Evolutionary conservation across 1,140 invertebrate genomes (phyloP).

Genomic region (Drosophila gunungcola): DNA sequence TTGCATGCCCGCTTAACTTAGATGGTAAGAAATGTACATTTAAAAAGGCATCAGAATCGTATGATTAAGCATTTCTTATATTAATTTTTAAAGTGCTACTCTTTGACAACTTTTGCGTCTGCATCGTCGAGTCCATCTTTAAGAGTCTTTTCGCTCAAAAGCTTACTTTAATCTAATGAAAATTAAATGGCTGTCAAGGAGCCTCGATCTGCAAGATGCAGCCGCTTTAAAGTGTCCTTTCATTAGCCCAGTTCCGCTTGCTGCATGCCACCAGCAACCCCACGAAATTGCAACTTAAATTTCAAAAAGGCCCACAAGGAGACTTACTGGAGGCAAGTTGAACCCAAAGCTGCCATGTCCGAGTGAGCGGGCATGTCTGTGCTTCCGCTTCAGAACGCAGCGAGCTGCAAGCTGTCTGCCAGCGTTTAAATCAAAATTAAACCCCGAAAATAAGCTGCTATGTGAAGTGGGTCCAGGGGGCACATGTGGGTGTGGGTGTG

Average conservation of each 20-base stretch:
- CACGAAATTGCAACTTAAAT: slow-evolving; percentile 59
- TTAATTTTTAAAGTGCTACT: not conserved
- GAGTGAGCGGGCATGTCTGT: slow-evolving; percentile 56
- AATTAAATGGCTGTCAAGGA: slow-evolving; percentile 58
- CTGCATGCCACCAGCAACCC: not conserved
- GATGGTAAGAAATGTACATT: too few relatives aligned
- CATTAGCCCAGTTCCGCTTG: slow-evolving; percentile 57
- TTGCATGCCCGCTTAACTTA: too few relatives aligned
- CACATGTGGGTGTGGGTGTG: too few relatives aligned
- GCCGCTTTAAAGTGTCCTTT: slow-evolving; percentile 60
- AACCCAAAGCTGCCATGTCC: slow-evolving; percentile 47
- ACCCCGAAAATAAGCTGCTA: slow-evolving; percentile 71
- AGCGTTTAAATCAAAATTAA: slow-evolving; percentile 82
- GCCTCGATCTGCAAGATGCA: slow-evolving; percentile 25
- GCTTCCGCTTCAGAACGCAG: slow-evolving; percentile 68
- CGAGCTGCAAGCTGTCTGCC: slow-evolving; percentile 67
- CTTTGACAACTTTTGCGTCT: not conserved
- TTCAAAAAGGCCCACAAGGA: slow-evolving; percentile 47
- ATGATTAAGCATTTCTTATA: too few relatives aligned
- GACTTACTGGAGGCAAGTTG: slow-evolving; percentile 5
- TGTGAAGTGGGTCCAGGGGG: slow-evolving; percentile 1
- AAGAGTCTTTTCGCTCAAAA: slow-evolving; percentile 24
- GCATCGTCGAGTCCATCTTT: not conserved
- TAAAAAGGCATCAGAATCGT: too few relatives aligned
- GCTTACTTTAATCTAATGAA: slow-evolving; percentile 74